A percentile compares a stretch with the other conserved stretches of the same genome.
Evolutionary conservation across 2,797 vertebrate species (phyloP).

Genomic region (Macropus fuliginosus): DNA sequence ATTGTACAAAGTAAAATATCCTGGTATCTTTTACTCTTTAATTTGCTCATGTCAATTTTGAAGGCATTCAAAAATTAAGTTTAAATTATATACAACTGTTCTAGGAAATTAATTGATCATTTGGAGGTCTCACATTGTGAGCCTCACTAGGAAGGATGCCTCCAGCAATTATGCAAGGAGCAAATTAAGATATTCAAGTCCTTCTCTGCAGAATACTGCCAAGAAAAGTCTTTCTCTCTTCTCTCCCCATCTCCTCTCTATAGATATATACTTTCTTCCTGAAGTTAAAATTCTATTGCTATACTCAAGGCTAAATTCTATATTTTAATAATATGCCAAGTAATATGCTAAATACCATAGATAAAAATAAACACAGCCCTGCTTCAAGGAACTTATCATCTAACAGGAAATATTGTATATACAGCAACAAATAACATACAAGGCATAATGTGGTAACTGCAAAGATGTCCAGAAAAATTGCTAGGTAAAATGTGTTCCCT

Average conservation of each 20-base stretch:
- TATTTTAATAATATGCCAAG: background rate
- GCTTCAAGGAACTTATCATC: background rate
- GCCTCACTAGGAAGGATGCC: background rate
- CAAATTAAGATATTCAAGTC: background rate
- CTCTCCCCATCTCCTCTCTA: background rate
- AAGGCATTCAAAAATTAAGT: slow-evolving; percentile 21
- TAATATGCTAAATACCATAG: background rate
- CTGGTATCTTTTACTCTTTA: background rate
- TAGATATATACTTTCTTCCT: background rate
- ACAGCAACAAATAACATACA: background rate
- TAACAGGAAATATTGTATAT: background rate
- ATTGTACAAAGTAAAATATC: background rate
- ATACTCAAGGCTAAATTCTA: background rate
- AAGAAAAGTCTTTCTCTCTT: background rate
- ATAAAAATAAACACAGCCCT: background rate
- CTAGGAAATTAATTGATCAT: slow-evolving; percentile 27
- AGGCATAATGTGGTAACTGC: background rate
- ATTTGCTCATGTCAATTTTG: background rate
- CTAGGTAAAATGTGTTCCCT: background rate
- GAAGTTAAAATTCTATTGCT: background rate
- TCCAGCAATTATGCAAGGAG: background rate
- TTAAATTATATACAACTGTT: background rate
- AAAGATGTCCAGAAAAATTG: background rate
- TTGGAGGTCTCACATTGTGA: background rate
- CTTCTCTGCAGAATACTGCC: background rate